Percentiles rank a stretch among this genome's conserved stretches.
These are phyloP conservation scores for Aradophagus sp. DNA, from an alignment of 1,140 invertebrate genomes.

Conservation along the genomic window DNA sequence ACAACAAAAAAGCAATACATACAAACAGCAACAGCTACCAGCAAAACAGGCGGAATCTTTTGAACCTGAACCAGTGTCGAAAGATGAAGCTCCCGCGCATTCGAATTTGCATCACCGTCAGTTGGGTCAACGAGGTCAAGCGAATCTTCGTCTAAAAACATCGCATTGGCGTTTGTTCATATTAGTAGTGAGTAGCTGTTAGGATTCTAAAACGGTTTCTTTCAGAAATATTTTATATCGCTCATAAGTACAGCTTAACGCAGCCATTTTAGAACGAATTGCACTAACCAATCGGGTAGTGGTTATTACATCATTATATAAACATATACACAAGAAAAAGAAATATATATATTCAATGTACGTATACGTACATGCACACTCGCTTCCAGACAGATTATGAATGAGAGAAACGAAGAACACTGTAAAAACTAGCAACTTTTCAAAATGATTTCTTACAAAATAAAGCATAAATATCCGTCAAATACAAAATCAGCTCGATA, in stretches of 20 bases:
- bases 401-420: constrained; percentile 2
- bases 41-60: not conserved
- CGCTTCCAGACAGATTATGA: not conserved
- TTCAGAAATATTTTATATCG: constrained; percentile 57
- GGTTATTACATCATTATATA: constrained; percentile 24
- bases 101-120: constrained; percentile 48
- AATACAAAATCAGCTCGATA: too few relatives aligned
- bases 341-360: too few relatives aligned
- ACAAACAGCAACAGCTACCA: constrained; percentile 9
- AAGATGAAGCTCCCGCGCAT: constrained; percentile 11
- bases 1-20: constrained; percentile 4
- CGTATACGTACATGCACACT: constrained; percentile 15
- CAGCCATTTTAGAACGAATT: too few relatives aligned
- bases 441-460: too few relatives aligned
- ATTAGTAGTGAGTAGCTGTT: constrained; percentile 43
- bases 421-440: too few relatives aligned
- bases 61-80: constrained; percentile 2
- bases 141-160: constrained; percentile 38
- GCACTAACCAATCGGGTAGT: constrained; percentile 21
- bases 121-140: constrained; percentile 47
- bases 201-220: constrained; percentile 46
- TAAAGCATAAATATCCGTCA: too few relatives aligned
- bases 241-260: constrained; percentile 31
- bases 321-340: too few relatives aligned
- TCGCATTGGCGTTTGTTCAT: constrained; percentile 36